Percentiles rank a stretch among this genome's conserved stretches.
Evolutionary conservation across 2,888 invertebrate species (phyloP).

Genomic region (Drosophila pegasa): DNA sequence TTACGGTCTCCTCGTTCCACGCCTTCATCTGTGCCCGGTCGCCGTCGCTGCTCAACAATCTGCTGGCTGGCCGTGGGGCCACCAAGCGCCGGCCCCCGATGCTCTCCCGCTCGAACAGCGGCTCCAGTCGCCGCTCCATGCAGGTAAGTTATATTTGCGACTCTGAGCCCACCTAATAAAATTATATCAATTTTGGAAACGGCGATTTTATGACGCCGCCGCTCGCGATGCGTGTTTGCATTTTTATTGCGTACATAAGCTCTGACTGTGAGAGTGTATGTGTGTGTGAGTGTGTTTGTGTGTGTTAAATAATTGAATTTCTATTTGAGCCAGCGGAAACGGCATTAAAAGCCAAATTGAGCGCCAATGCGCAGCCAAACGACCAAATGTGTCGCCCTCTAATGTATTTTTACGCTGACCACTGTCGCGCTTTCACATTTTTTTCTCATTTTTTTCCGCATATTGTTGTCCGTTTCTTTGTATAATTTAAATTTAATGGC

Average conservation of each 20-base stretch:
- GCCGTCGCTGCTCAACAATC: conserved; percentile 95
- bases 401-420: conserved; percentile 36
- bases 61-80: conserved; percentile 95
- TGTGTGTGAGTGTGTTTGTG: conserved; percentile 20
- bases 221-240: conserved; percentile 25
- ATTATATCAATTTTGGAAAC: conserved; percentile 70
- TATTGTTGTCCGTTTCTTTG: conserved; percentile 34
- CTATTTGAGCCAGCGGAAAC: conserved; percentile 70
- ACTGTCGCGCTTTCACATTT: conserved; percentile 29
- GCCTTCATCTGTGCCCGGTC: conserved; percentile 98
- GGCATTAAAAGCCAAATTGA: conserved; percentile 80
- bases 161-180: conserved; percentile 62
- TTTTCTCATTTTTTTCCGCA: conserved; percentile 26
- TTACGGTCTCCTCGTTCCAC: conserved; percentile 99
- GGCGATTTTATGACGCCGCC: conserved; percentile 55
- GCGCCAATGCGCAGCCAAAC: conserved; percentile 50
- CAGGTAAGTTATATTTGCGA: conserved; percentile 87
- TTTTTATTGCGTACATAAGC: conserved; percentile 46
- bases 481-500: conserved; percentile 79
- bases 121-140: conserved; percentile 93
- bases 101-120: conserved; percentile 94
- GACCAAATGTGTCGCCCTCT: conserved; percentile 64
- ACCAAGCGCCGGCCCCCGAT: conserved; percentile 96
- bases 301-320: conserved; percentile 69
- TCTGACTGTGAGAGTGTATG: neutral